phyloP scores from a whole-genome alignment of 1,140 invertebrate genomes.

The Sycophaga agraensis region DNA sequence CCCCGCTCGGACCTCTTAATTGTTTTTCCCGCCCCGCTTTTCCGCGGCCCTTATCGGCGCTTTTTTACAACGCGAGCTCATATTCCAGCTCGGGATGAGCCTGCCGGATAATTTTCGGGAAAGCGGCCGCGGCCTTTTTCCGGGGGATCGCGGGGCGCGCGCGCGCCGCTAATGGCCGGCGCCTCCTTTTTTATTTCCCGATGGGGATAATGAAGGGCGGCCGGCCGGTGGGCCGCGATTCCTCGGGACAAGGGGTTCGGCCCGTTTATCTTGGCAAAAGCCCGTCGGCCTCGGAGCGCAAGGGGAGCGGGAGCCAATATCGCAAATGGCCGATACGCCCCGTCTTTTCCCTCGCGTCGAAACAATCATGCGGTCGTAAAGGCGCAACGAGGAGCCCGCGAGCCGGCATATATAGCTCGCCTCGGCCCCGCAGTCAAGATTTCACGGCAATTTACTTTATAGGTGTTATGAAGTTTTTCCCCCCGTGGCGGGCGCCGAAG shows the following conservation, averaged over 20 bases:
- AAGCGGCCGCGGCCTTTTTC: too few relatives aligned
- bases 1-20: conserved; percentile 44
- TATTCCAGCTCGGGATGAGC: too few relatives aligned
- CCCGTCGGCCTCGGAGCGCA: too few relatives aligned
- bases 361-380: conserved; percentile 26
- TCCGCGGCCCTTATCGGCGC: background rate
- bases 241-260: too few relatives aligned
- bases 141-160: too few relatives aligned
- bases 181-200: too few relatives aligned
- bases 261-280: too few relatives aligned
- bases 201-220: too few relatives aligned
- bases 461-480: conserved; percentile 48
- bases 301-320: conserved; percentile 14
- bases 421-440: conserved; percentile 36
- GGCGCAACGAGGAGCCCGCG: conserved; percentile 6
- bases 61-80: too few relatives aligned
- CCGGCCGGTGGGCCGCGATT: too few relatives aligned
- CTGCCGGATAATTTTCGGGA: too few relatives aligned
- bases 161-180: too few relatives aligned
- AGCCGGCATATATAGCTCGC: conserved; percentile 26
- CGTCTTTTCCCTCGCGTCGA: background rate
- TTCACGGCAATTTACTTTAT: conserved; percentile 54
- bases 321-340: conserved; percentile 3
- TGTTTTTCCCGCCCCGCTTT: conserved; percentile 37
- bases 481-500: background rate